Evolutionary conservation across 1,140 invertebrate genomes (phyloP).

Genomic region (Euura saliciscinereae): DNA sequence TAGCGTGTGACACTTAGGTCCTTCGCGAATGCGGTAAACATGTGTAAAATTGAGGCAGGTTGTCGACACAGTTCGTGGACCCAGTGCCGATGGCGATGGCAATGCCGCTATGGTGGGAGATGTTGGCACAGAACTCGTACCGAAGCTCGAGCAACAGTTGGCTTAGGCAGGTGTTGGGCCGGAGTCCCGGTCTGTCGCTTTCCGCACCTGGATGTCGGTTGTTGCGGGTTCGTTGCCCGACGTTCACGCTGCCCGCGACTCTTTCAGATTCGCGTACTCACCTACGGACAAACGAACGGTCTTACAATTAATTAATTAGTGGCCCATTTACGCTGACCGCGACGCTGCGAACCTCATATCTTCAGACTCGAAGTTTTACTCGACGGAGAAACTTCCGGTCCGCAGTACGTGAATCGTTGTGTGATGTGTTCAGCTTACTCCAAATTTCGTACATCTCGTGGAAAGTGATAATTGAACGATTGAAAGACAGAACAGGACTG

Average conservation of each 20-base stretch:
- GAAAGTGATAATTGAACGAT: neutral
- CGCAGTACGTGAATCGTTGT: neutral
- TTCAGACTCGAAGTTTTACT: neutral
- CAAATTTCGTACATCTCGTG: neutral
- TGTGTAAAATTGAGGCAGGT: conserved; percentile 1
- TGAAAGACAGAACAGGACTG: neutral
- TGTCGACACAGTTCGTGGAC: conserved; percentile 6
- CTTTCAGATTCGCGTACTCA: neutral
- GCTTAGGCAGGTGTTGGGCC: conserved; percentile 17
- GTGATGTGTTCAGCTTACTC: neutral
- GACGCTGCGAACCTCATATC: neutral
- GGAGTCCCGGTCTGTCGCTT: conserved; percentile 54
- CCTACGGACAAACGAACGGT: conserved; percentile 15
- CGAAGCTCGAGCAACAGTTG: conserved; percentile 6
- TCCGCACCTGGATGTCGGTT: conserved; percentile 42
- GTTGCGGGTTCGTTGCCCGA: conserved; percentile 52
- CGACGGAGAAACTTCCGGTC: neutral
- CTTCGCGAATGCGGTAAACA: neutral
- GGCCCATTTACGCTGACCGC: conserved; percentile 16
- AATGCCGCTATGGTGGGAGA: neutral
- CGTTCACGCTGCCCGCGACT: neutral
- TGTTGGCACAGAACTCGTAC: conserved; percentile 1
- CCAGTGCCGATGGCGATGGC: conserved; percentile 1
- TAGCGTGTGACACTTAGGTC: neutral
- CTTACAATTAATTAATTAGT: conserved; percentile 22